Evolutionary conservation across 2,888 invertebrate species (phyloP).

Genomic region (Drosophila longiperda): DNA sequence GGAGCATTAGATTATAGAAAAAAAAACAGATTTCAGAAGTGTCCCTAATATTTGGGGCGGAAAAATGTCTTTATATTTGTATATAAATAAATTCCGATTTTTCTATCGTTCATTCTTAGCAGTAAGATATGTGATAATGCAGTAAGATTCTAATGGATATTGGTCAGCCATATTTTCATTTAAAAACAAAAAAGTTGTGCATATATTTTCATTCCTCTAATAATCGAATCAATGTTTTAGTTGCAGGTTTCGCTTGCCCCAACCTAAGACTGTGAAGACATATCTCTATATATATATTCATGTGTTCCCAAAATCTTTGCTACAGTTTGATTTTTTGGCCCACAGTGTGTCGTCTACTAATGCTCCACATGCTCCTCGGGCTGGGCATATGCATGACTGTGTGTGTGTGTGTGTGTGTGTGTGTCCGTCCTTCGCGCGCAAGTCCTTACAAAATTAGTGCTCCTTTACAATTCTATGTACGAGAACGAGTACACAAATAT

Average conservation of each 20-base stretch:
- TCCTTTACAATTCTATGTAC: slow-evolving; percentile 70
- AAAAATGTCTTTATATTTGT: neutral
- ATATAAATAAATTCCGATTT: neutral
- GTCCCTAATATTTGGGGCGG: neutral
- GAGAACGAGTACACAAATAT: slow-evolving; percentile 48
- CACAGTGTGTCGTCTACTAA: slow-evolving; percentile 63
- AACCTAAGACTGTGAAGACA: neutral
- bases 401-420: slow-evolving; percentile 13
- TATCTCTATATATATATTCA: neutral
- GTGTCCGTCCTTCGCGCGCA: slow-evolving; percentile 54
- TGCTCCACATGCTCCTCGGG: slow-evolving; percentile 63
- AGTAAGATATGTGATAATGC: neutral
- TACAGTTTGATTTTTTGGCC: neutral
- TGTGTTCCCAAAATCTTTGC: neutral
- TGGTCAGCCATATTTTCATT: neutral
- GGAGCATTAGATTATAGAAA: neutral
- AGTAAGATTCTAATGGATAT: neutral
- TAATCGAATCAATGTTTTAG: neutral
- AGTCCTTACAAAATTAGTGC: slow-evolving; percentile 78
- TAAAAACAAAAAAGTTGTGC: neutral
- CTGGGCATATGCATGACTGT: slow-evolving; percentile 9
- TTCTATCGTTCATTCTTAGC: neutral
- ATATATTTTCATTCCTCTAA: neutral
- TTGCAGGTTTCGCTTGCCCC: neutral
- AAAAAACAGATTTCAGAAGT: neutral